Conservation (phyloP, 1,140 invertebrate species). For the Drosophila saltans region DNA sequence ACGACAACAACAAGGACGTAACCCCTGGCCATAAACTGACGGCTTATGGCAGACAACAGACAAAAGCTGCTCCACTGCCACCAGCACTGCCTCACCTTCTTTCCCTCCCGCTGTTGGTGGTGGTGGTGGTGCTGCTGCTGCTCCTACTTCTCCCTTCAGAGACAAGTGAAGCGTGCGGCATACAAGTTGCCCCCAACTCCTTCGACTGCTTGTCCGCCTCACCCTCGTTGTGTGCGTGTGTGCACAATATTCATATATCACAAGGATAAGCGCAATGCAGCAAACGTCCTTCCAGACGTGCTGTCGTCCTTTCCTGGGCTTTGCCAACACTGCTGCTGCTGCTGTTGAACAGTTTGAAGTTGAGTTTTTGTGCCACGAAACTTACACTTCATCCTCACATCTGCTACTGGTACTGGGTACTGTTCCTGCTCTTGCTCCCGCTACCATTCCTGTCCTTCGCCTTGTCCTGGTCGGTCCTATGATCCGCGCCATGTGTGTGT, state of each 20-base stretch:
- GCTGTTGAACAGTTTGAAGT: conserved; percentile 28
- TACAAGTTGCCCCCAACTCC: conserved; percentile 5
- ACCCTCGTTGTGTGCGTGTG: conserved; percentile 64
- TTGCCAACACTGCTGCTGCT: conserved; percentile 17
- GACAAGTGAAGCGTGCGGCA: conserved; percentile 9
- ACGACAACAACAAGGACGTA: conserved; percentile 44
- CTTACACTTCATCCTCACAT: conserved; percentile 24
- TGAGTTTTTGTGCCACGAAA: conserved; percentile 25
- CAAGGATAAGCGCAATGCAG: conserved; percentile 83
- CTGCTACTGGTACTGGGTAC: background rate
- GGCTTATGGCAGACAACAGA: conserved; percentile 75
- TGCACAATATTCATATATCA: conserved; percentile 83
- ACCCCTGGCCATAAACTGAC: conserved; percentile 65
- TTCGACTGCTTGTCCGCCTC: background rate
- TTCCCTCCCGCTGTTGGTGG: conserved; percentile 3
- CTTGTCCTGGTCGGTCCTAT: background rate
- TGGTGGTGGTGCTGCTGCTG: background rate
- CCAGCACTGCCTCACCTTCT: conserved; percentile 2
- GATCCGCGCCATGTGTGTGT: conserved; percentile 56
- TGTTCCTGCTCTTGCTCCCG: too few species aligned
- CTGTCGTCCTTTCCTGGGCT: conserved; percentile 39
- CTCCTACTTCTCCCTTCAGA: background rate
- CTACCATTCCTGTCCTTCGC: background rate
- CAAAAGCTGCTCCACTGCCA: conserved; percentile 57
- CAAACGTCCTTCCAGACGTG: conserved; percentile 82